Evolutionary conservation across 2,797 vertebrate genomes (phyloP).

Genomic region (Sebastes cheni): DNA sequence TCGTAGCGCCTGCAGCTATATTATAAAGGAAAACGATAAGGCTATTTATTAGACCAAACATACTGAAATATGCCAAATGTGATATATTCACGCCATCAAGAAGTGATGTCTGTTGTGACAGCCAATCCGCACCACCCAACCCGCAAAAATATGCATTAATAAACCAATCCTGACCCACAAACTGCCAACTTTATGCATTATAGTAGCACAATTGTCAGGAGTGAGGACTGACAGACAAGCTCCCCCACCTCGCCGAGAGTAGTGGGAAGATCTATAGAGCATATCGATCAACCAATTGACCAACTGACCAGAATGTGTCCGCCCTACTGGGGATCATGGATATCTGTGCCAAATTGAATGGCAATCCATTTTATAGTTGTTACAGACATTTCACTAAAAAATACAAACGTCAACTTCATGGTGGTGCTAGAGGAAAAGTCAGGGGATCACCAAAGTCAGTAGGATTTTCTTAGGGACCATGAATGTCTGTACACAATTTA

Average conservation of each 20-base stretch:
- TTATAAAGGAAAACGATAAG: no score
- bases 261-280: neutral
- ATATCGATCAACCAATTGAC: neutral
- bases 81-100: no score
- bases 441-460: neutral
- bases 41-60: no score
- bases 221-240: neutral
- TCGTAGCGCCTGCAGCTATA: no score
- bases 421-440: neutral
- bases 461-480: neutral
- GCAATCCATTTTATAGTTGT: neutral
- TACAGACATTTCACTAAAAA: neutral
- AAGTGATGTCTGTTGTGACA: no score
- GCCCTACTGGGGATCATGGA: neutral
- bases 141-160: neutral
- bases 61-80: no score
- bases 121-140: no score
- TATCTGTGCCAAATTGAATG: neutral
- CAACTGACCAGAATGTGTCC: neutral
- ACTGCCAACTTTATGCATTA: neutral
- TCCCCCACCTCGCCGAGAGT: neutral
- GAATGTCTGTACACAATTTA: neutral
- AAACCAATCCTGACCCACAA: neutral
- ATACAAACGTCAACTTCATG: neutral
- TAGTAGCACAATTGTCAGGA: neutral